Evolutionary conservation across 2,797 vertebrate species (phyloP).

Genomic region (Picus viridis): DNA sequence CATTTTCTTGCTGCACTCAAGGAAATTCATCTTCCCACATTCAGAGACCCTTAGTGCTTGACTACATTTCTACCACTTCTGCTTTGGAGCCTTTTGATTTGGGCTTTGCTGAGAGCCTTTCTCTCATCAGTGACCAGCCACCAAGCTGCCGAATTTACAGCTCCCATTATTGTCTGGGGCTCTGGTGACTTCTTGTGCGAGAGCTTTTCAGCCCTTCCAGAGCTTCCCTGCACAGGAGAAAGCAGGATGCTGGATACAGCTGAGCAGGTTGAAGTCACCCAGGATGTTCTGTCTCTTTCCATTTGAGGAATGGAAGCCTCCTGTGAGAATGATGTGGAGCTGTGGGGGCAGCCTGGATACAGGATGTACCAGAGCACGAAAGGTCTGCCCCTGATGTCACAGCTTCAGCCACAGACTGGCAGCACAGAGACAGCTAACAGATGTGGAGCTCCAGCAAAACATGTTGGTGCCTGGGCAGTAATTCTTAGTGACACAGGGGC

Average conservation of each 20-base stretch:
- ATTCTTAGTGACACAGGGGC: background rate
- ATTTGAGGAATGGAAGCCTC: background rate
- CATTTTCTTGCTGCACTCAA: background rate
- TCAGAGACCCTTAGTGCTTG: slow-evolving; percentile 6
- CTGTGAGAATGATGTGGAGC: background rate
- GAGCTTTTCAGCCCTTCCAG: background rate
- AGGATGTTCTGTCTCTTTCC: background rate
- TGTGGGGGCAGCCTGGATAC: background rate
- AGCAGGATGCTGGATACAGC: background rate
- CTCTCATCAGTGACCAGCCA: background rate
- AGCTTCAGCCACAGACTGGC: background rate
- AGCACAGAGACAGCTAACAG: background rate
- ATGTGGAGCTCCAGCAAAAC: background rate
- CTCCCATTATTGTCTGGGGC: background rate
- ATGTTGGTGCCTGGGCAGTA: background rate
- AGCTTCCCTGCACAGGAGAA: background rate
- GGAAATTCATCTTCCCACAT: slow-evolving; percentile 16
- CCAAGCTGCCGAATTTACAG: background rate
- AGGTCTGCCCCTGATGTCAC: background rate
- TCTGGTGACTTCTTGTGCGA: background rate
- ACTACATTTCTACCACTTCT: background rate
- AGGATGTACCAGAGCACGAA: background rate
- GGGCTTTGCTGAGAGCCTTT: background rate
- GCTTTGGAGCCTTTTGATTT: background rate
- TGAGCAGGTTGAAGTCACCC: slow-evolving; percentile 26